phyloP scores from a whole-genome alignment of 2,888 invertebrate genomes.

The Dasysyrphus albostriatus region DNA sequence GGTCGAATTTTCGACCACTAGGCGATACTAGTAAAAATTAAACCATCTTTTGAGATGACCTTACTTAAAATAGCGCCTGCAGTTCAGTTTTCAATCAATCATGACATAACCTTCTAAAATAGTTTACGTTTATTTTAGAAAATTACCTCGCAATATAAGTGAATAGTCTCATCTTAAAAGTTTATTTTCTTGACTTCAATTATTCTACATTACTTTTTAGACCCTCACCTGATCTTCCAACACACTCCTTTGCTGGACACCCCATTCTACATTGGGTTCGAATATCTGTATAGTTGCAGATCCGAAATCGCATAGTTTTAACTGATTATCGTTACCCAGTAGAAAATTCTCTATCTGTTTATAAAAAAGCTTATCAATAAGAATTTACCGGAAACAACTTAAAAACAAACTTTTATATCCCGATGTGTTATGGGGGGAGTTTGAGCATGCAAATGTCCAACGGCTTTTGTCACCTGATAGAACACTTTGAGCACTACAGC shows the following conservation, averaged over 20 bases:
- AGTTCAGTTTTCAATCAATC: too few species aligned
- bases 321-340: slow-evolving; percentile 91
- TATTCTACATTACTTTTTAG: neutral
- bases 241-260: slow-evolving; percentile 94
- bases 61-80: too few species aligned
- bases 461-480: slow-evolving; percentile 95
- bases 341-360: slow-evolving; percentile 94
- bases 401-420: slow-evolving; percentile 91
- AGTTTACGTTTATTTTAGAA: too few species aligned
- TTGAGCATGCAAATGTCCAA: slow-evolving; percentile 97
- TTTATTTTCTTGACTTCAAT: too few species aligned
- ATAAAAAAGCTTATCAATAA: neutral
- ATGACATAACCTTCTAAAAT: too few species aligned
- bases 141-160: too few species aligned
- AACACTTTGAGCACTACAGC: slow-evolving; percentile 92
- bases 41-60: too few species aligned
- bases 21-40: too few species aligned
- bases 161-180: too few species aligned
- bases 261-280: slow-evolving; percentile 95
- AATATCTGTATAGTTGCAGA: slow-evolving; percentile 94
- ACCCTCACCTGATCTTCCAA: slow-evolving; percentile 95
- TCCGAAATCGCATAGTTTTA: slow-evolving; percentile 99
- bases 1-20: too few species aligned
- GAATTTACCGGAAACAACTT: neutral
- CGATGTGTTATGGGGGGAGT: slow-evolving; percentile 96